These are phyloP conservation scores for Urophycis tenuis DNA, from an alignment of 2,797 vertebrate genomes.

Conservation along the genomic window DNA sequence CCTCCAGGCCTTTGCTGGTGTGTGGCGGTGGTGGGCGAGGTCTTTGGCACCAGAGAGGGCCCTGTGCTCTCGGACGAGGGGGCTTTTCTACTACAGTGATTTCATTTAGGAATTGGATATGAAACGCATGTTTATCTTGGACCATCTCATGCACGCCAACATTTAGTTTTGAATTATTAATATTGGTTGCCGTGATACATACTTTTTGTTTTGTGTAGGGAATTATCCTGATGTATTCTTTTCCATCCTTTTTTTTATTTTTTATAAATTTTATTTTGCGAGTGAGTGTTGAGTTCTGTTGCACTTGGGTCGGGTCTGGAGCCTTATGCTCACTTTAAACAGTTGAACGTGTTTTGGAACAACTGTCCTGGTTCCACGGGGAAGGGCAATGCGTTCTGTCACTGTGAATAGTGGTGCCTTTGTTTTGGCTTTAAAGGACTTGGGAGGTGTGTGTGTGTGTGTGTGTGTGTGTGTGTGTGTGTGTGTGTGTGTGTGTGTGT, in stretches of 20 bases:
- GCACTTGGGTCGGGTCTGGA: neutral
- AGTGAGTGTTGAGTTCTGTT: neutral
- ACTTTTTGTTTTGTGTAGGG: no score
- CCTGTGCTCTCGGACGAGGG: neutral
- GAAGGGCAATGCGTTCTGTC: neutral
- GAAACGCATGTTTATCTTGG: neutral
- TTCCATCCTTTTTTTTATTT: neutral
- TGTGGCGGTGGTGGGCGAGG: no score
- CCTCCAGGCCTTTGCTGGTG: no score
- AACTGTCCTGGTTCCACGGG: neutral
- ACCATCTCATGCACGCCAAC: neutral
- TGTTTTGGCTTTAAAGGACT: neutral
- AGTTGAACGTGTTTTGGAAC: neutral
- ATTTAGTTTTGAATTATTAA: no score
- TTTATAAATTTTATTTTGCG: no score
- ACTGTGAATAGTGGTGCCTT: neutral
- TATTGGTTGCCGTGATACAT: no score
- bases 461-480: constrained; percentile 1
- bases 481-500: no score
- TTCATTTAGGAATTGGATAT: neutral
- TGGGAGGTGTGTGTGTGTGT: no score
- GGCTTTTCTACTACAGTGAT: neutral
- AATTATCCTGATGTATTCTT: neutral
- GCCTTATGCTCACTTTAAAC: neutral
- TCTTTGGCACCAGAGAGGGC: neutral